Conservation (phyloP, 1,140 invertebrate genomes). For the Stegodyphus dumicola region DNA sequence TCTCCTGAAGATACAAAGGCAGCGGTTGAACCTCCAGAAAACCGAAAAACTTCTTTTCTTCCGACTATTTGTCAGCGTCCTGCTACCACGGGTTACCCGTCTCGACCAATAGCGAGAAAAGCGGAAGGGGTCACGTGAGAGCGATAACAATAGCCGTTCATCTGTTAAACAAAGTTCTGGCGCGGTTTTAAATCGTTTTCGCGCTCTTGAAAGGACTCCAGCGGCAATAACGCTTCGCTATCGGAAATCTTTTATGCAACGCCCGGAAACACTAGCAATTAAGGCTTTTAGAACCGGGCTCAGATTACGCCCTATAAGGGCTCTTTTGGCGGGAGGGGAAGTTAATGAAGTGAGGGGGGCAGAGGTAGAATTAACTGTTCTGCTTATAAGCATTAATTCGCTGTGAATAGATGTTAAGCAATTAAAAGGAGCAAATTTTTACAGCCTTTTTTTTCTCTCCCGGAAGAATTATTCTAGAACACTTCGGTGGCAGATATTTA, state of each 20-base stretch:
- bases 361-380: background rate
- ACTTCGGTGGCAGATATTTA: too few species aligned
- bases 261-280: conserved; percentile 28
- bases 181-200: conserved; percentile 24
- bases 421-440: too few species aligned
- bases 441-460: too few species aligned
- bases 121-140: background rate
- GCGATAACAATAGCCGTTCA: conserved; percentile 27
- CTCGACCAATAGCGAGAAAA: too few species aligned
- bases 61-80: too few species aligned
- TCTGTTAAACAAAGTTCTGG: conserved; percentile 47
- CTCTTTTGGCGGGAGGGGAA: background rate
- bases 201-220: background rate
- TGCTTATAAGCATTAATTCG: background rate
- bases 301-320: conserved; percentile 3
- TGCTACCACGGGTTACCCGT: too few species aligned
- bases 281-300: conserved; percentile 21
- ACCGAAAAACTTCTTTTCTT: too few species aligned
- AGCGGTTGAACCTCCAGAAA: too few species aligned
- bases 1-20: too few species aligned
- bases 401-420: too few species aligned
- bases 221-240: background rate
- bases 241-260: conserved; percentile 43
- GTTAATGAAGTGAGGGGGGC: conserved; percentile 13
- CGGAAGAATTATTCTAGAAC: too few species aligned